Evolutionary conservation across 2,797 vertebrate genomes (phyloP), one percentile per base, ranked within the genome.

Genomic region (Sardinella longiceps): DNA sequence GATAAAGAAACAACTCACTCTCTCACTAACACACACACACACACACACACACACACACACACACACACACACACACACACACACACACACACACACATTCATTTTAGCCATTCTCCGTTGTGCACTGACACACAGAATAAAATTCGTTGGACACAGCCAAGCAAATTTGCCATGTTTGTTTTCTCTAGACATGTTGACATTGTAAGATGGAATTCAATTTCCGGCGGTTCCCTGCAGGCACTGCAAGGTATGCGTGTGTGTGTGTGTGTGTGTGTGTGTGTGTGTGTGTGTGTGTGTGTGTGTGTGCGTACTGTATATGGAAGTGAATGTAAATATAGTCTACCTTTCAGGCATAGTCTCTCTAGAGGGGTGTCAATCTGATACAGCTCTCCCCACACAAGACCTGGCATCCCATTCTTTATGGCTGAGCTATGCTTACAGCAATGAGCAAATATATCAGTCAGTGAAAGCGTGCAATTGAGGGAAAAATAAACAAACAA

Each of bases 131-230:
- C 51, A 53, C 51, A 53, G 51, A 53, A 23, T 53, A 53, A 53
- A 53, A 23, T 53, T 1, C 20, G 51, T 53, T 53, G 51, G 51
- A 53, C 51, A 53, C 51, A 53, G 51, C 51, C 51, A 53, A 53
- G 51, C 18, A 53, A 1, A 53, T 53, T 53, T 48, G 63, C 63
- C 63, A 30, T 70, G 63, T 37, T 70, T 70, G 63, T 70, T 70
- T 70, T 70, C 28, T 28, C 12, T 37, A 33, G 63, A 70, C 63
- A 70, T 70, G 63, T 70, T 70, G 63, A 70, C 63, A 12, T 70
- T 70, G 25, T 30, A 25, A 70, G 63, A 70, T 70, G 63, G 63
- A 70, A 70, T 70, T 70, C 63, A 70, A 70, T 70, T 70, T 70
- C 63, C 28, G 63, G 11, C 30, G 63, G 63, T 15, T 33, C 63